These are phyloP conservation scores for Eristalinus aeneus DNA, from an alignment of 2,888 invertebrate species.

Conservation along the genomic window DNA sequence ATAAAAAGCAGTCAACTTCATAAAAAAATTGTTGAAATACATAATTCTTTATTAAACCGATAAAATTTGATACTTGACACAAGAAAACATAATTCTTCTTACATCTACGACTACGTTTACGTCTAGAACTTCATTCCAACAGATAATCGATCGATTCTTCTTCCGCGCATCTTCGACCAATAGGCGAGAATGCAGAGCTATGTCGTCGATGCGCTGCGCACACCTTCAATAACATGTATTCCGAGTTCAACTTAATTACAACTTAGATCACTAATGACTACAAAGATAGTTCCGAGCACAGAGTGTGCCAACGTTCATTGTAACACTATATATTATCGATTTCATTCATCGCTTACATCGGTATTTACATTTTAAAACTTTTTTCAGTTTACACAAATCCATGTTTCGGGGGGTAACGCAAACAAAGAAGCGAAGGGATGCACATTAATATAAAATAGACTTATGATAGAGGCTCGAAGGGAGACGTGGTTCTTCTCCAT, in stretches of 20 bases:
- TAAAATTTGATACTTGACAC: conserved; percentile 42
- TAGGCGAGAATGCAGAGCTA: neutral
- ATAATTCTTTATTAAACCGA: conserved; percentile 39
- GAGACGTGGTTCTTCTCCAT: conserved; percentile 32
- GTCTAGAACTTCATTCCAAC: conserved; percentile 20
- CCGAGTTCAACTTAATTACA: conserved; percentile 16
- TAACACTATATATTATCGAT: conserved; percentile 43
- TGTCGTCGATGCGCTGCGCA: neutral
- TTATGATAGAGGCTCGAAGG: conserved; percentile 50
- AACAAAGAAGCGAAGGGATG: neutral
- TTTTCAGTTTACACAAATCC: conserved; percentile 13
- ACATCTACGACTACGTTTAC: conserved; percentile 56
- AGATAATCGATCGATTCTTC: conserved; percentile 25
- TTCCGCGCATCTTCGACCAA: neutral
- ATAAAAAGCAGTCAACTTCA: neutral
- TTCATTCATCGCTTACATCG: conserved; percentile 30
- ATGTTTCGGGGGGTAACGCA: neutral
- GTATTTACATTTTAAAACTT: conserved; percentile 34
- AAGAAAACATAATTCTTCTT: conserved; percentile 31
- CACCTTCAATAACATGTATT: neutral
- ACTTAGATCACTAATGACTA: conserved; percentile 68
- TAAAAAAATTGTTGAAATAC: conserved; percentile 37
- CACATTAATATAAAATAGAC: neutral
- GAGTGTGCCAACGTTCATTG: conserved; percentile 26
- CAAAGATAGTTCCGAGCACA: conserved; percentile 36